A percentile compares a stretch with the other conserved stretches of the same genome.
Evolutionary conservation across 1,140 invertebrate genomes (phyloP).

Genomic region (Brachionus koreanus): DNA sequence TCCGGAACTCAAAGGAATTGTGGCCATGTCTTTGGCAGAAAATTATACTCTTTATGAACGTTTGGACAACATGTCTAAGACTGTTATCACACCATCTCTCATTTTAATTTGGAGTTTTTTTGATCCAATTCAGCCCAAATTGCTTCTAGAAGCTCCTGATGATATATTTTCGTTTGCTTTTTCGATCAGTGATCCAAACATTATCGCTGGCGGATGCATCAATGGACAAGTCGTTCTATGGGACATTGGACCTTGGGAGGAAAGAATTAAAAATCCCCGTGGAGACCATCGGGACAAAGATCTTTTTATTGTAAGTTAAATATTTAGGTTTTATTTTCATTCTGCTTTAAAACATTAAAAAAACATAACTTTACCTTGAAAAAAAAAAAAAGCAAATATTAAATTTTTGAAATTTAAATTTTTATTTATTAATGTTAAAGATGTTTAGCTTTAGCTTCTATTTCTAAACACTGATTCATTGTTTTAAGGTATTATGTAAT

Average conservation of each 20-base stretch:
- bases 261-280: conserved; percentile 54
- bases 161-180: conserved; percentile 60
- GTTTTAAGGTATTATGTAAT: too few relatives aligned
- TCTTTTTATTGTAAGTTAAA: conserved; percentile 44
- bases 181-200: conserved; percentile 57
- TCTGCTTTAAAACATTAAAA: conserved; percentile 41
- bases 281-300: conserved; percentile 42
- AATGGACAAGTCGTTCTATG: conserved; percentile 61
- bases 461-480: too few relatives aligned
- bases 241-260: conserved; percentile 58
- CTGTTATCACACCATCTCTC: conserved; percentile 58
- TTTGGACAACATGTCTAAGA: conserved; percentile 56
- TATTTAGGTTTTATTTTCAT: conserved; percentile 48
- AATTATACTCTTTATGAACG: conserved; percentile 58
- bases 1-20: conserved; percentile 57
- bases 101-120: conserved; percentile 61
- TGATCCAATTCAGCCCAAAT: conserved; percentile 60
- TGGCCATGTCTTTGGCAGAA: conserved; percentile 57
- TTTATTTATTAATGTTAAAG: too few relatives aligned
- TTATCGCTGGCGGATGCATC: conserved; percentile 60
- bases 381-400: neutral
- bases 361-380: neutral
- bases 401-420: too few relatives aligned
- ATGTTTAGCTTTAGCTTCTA: too few relatives aligned
- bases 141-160: conserved; percentile 60